Evolutionary conservation across 2,797 vertebrate species (phyloP).

Genomic region (Onychomys arenicola): DNA sequence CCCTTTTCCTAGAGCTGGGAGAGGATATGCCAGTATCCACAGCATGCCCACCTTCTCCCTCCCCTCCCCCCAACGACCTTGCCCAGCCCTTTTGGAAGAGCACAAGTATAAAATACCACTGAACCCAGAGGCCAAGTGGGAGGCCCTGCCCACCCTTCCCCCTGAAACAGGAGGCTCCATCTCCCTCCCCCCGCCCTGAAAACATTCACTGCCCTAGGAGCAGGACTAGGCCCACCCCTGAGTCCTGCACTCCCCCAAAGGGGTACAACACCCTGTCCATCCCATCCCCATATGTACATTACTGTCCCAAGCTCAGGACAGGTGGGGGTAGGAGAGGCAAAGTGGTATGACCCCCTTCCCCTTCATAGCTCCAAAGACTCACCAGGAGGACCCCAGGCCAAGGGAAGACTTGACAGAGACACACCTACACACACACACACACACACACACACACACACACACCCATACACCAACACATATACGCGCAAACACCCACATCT

Average conservation of each 20-base stretch:
- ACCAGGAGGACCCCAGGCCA: slow-evolving; percentile 79
- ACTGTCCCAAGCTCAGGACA: slow-evolving; percentile 67
- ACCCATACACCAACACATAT: neutral
- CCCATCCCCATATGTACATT: slow-evolving; percentile 80
- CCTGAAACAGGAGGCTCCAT: slow-evolving; percentile 73
- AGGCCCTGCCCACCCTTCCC: slow-evolving; percentile 75
- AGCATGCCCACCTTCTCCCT: slow-evolving; percentile 48
- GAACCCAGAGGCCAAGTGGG: slow-evolving; percentile 67
- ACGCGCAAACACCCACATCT: slow-evolving; percentile 41
- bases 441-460: neutral
- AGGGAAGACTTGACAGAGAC: slow-evolving; percentile 77
- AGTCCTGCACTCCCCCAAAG: slow-evolving; percentile 65
- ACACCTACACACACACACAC: neutral
- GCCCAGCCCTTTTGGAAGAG: slow-evolving; percentile 62
- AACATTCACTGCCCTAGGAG: slow-evolving; percentile 81
- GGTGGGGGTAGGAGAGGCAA: slow-evolving; percentile 73
- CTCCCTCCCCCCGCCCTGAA: slow-evolving; percentile 78
- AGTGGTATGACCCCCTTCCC: slow-evolving; percentile 74
- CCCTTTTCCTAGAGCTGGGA: slow-evolving; percentile 73
- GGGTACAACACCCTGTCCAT: slow-evolving; percentile 73
- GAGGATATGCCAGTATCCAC: slow-evolving; percentile 32
- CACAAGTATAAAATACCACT: slow-evolving; percentile 77
- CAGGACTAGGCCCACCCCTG: slow-evolving; percentile 60
- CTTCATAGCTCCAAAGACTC: slow-evolving; percentile 81
- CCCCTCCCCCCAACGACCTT: slow-evolving; percentile 50